Evolutionary conservation across 1,140 invertebrate genomes (phyloP).

Genomic region (Globodera ellingtonae): DNA sequence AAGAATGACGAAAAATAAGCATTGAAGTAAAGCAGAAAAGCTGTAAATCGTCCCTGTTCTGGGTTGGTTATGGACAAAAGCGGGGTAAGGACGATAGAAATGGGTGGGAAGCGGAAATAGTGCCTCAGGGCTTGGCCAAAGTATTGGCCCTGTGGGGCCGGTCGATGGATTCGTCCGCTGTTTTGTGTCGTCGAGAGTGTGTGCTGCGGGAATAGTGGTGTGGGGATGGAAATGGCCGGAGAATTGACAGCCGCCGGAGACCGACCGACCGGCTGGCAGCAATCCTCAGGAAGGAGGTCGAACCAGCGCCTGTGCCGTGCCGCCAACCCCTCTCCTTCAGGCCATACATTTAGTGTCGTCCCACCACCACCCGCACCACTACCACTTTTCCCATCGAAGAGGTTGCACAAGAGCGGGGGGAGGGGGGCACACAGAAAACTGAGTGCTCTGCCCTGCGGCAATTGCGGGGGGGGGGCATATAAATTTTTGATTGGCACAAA

Average conservation of each 20-base stretch:
- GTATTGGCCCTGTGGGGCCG: neutral
- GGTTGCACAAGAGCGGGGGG: neutral
- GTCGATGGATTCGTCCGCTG: neutral
- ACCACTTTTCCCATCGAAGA: neutral
- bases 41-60: too few species aligned
- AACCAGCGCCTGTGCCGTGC: neutral
- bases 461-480: neutral
- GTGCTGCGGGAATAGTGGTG: too few species aligned
- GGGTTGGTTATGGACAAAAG: neutral
- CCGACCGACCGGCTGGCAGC: neutral
- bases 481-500: conserved; percentile 3
- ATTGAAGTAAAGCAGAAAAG: too few species aligned
- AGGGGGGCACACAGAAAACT: neutral
- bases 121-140: neutral
- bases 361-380: neutral
- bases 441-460: neutral
- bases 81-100: neutral
- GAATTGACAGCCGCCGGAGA: neutral
- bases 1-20: too few species aligned
- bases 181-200: neutral
- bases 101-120: neutral
- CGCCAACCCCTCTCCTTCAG: too few species aligned
- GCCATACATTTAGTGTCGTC: neutral
- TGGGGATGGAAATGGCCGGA: neutral
- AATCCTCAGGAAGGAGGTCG: neutral